Evolutionary conservation across 2,797 vertebrate genomes (phyloP).

Genomic region (Pempheris klunzingeri): DNA sequence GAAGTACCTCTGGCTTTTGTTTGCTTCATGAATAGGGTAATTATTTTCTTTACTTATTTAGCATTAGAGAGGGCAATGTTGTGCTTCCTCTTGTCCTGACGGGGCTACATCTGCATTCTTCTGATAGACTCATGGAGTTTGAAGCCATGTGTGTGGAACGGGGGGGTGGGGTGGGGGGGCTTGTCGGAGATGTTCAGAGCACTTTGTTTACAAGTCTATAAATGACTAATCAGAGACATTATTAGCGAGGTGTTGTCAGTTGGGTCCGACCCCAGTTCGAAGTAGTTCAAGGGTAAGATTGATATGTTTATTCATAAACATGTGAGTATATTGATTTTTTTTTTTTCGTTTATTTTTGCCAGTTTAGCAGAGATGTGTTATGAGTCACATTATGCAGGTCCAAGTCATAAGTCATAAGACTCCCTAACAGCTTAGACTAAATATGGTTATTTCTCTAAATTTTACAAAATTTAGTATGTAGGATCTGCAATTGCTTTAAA

Average conservation of each 20-base stretch:
- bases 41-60: conserved; percentile 35
- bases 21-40: conserved; percentile 35
- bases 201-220: conserved; percentile 14
- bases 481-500: conserved; percentile 4
- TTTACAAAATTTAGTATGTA: background rate
- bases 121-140: background rate
- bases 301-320: background rate
- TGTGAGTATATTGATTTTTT: no score
- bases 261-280: background rate
- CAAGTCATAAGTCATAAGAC: conserved; percentile 14
- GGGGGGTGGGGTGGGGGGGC: no score
- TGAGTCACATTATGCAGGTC: conserved; percentile 5
- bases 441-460: conserved; percentile 4
- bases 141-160: background rate
- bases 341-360: background rate
- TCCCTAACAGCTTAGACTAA: background rate
- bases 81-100: background rate
- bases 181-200: background rate
- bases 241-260: background rate
- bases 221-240: conserved; percentile 14
- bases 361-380: background rate
- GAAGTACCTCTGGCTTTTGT: conserved; percentile 31
- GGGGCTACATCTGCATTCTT: background rate
- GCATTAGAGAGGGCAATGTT: conserved; percentile 11
- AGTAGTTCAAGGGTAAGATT: background rate